Evolutionary conservation across 2,113 vertebrate genomes (phyloP).

Genomic region (Cardinalis cardinalis): DNA sequence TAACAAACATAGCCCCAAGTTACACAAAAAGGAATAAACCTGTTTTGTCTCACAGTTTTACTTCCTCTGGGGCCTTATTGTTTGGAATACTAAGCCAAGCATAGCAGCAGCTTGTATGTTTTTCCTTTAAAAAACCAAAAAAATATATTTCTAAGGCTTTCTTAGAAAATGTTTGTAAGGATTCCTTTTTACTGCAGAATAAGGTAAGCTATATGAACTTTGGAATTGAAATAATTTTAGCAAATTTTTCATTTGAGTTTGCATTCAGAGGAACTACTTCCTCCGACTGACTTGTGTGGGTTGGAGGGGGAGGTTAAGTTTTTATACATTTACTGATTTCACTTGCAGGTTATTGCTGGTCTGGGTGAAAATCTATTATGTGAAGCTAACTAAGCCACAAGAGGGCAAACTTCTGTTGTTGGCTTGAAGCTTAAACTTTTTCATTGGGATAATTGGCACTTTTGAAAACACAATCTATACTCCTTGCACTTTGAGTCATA

Average conservation of each 20-base stretch:
- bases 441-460: not conserved
- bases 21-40: not conserved
- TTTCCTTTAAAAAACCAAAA: fast-evolving
- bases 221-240: not conserved
- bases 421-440: not conserved
- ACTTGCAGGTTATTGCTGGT: not conserved
- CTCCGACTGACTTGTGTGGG: not conserved
- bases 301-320: not conserved
- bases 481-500: not conserved
- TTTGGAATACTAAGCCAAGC: not conserved
- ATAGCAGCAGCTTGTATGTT: not conserved
- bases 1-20: not conserved
- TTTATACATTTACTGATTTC: not conserved
- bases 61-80: not conserved
- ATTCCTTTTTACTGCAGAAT: not conserved
- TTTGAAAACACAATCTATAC: not conserved
- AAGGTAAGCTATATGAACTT: not conserved
- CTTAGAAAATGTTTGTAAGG: not conserved
- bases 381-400: constrained; percentile 7
- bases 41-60: not conserved
- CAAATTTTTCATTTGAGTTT: not conserved
- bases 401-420: constrained; percentile 42
- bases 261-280: not conserved
- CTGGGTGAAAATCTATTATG: not conserved
- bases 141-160: not conserved